Evolutionary conservation across 2,888 invertebrate genomes (phyloP).

Genomic region (Campoletis raptor): DNA sequence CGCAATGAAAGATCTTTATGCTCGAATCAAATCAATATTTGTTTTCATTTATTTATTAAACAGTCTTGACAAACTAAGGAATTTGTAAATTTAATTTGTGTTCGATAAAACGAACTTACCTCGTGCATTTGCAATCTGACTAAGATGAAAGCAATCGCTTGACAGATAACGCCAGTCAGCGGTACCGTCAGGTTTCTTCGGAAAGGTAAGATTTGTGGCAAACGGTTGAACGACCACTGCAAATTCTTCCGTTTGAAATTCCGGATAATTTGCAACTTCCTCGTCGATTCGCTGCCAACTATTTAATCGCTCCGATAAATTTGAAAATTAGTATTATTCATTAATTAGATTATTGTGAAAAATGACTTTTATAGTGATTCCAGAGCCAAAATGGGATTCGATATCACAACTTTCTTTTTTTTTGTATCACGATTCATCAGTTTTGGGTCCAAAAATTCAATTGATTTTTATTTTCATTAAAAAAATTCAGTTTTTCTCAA

Average conservation of each 20-base stretch:
- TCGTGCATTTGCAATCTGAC: constrained; percentile 87
- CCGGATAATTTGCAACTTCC: constrained; percentile 84
- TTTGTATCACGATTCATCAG: neutral
- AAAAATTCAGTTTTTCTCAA: neutral
- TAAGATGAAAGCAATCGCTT: constrained; percentile 88
- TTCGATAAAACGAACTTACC: constrained; percentile 82
- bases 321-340: neutral
- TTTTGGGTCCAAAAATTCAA: neutral
- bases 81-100: neutral
- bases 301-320: neutral
- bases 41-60: neutral
- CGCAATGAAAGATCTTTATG: neutral
- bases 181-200: constrained; percentile 82
- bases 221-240: constrained; percentile 87
- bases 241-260: constrained; percentile 87
- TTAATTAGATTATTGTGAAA: neutral
- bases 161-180: constrained; percentile 86
- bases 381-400: neutral
- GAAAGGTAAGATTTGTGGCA: constrained; percentile 84
- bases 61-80: neutral
- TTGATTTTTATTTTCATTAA: too few species aligned
- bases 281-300: constrained; percentile 86
- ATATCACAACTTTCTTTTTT: neutral
- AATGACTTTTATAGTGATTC: neutral
- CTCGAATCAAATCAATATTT: neutral